Conservation (phyloP, 2,888 invertebrate genomes). For the Ramazzottius varieornatus region DNA sequence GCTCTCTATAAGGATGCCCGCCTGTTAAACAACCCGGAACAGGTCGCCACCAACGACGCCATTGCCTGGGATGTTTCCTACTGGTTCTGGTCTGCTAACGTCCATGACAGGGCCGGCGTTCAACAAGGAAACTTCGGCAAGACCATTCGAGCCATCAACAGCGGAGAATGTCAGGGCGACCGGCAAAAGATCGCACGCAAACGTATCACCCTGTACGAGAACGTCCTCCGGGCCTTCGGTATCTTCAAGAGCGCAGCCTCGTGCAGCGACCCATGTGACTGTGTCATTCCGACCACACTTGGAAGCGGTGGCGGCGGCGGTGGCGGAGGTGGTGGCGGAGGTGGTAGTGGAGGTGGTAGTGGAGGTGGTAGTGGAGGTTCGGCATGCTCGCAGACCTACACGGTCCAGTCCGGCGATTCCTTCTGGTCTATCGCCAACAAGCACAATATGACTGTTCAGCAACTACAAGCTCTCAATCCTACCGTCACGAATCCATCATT, state of each 20-base stretch:
- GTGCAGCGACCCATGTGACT: neutral
- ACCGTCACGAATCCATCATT: neutral
- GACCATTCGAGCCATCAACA: neutral
- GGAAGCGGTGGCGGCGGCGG: constrained; percentile 7
- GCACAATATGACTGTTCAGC: constrained; percentile 6
- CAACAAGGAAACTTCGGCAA: neutral
- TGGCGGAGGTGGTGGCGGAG: constrained; percentile 7
- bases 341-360: constrained; percentile 8
- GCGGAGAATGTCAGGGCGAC: neutral
- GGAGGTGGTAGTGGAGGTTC: constrained; percentile 7
- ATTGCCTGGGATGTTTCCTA: neutral
- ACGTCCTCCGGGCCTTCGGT: neutral
- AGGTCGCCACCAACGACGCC: neutral
- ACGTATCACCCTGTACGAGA: neutral
- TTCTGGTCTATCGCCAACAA: constrained; percentile 14
- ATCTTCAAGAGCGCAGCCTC: neutral
- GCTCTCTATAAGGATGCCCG: neutral
- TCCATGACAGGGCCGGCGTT: neutral
- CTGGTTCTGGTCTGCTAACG: neutral
- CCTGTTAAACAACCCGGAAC: neutral
- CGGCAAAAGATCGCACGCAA: neutral
- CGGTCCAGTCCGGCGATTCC: constrained; percentile 16
- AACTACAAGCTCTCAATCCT: neutral
- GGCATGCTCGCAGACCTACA: constrained; percentile 6
- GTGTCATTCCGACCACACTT: neutral